Percentiles rank a stretch among this genome's conserved stretches.
Evolutionary conservation across 2,888 invertebrate species (phyloP).

Genomic region (Marasmarcha lunaedactyla): DNA sequence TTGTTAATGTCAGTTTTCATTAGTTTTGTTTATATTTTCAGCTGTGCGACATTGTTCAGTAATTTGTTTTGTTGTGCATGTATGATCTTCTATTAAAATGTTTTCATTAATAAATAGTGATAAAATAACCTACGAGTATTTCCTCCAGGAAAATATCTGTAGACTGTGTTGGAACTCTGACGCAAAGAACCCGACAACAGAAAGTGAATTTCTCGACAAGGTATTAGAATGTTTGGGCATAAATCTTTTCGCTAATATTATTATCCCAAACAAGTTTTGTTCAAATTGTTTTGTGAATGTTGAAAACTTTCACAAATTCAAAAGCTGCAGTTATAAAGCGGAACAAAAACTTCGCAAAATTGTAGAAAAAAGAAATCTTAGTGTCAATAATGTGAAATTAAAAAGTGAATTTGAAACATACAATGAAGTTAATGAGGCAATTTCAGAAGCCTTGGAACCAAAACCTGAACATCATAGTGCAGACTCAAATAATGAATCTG

Average conservation of each 20-base stretch:
- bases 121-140: slow-evolving; percentile 32
- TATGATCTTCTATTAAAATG: no score
- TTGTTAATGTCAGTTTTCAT: no score
- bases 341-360: slow-evolving; percentile 27
- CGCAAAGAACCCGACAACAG: neutral
- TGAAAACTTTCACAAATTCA: slow-evolving; percentile 38
- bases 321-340: slow-evolving; percentile 33
- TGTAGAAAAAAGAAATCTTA: no score
- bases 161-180: slow-evolving; percentile 36
- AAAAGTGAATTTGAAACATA: no score
- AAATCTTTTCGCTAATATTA: slow-evolving; percentile 21
- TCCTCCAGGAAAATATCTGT: slow-evolving; percentile 39
- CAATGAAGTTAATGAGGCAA: no score
- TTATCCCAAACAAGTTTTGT: slow-evolving; percentile 35
- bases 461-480: no score
- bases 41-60: no score
- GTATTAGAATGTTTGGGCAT: slow-evolving; percentile 39
- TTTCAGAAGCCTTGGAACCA: no score
- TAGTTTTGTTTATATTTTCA: no score
- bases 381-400: no score
- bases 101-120: neutral
- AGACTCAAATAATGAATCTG: no score
- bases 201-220: slow-evolving; percentile 24
- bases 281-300: slow-evolving; percentile 31
- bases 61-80: no score